These are phyloP conservation scores for Cochlearius cochlearius DNA, from an alignment of 2,113 vertebrate species.

Conservation along the genomic window DNA sequence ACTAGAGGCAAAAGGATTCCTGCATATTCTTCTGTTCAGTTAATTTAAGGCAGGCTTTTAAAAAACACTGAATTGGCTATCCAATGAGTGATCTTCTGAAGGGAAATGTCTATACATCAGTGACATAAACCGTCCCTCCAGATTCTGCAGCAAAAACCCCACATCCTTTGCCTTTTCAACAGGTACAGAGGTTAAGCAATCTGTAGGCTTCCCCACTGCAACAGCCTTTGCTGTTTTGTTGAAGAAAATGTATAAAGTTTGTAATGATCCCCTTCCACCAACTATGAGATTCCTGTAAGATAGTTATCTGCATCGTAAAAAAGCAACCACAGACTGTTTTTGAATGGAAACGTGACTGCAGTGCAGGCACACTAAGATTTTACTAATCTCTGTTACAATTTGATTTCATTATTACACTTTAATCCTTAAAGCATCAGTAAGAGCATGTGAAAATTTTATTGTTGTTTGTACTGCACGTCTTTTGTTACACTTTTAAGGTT, in stretches of 20 bases:
- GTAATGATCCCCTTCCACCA: not conserved
- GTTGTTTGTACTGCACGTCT: rapidly evolving
- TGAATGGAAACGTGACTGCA: rapidly evolving
- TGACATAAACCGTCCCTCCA: not conserved
- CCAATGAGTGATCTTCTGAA: not conserved
- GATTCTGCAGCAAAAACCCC: not conserved
- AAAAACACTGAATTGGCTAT: not conserved
- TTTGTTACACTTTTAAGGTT: not conserved
- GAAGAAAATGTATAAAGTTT: not conserved
- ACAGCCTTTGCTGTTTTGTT: not conserved
- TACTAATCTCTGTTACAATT: not conserved
- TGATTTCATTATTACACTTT: not conserved
- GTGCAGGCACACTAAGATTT: not conserved
- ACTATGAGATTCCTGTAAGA: not conserved
- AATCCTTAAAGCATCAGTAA: not conserved
- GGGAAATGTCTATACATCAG: rapidly evolving
- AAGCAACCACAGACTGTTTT: not conserved
- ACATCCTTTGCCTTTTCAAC: not conserved
- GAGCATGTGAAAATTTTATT: not conserved
- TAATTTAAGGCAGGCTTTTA: not conserved
- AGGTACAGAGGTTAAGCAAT: not conserved
- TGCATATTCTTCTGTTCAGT: not conserved
- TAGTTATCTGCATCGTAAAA: not conserved
- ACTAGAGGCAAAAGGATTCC: not conserved
- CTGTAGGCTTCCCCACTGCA: not conserved